Conservation (phyloP, 1,140 invertebrate genomes). For the Drosophila rhopaloa region DNA sequence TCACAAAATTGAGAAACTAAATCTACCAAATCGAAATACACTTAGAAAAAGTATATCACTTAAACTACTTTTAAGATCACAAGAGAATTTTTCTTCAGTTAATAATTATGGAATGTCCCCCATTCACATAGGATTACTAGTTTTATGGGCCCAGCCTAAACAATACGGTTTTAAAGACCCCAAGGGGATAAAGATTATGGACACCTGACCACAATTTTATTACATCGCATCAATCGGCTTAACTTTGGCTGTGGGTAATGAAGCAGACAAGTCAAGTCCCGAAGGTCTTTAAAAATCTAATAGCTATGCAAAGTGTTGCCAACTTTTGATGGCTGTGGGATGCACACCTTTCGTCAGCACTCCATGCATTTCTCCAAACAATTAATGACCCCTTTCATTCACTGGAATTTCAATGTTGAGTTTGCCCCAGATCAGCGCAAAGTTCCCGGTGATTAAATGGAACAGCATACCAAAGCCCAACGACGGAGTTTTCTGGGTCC, state of each 20-base stretch:
- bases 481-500: slow-evolving; percentile 10
- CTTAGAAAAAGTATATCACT: not conserved
- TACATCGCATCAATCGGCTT: slow-evolving; percentile 41
- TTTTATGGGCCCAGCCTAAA: slow-evolving; percentile 17
- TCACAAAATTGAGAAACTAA: not conserved
- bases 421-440: slow-evolving; percentile 12
- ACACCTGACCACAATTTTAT: slow-evolving; percentile 53
- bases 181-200: slow-evolving; percentile 16
- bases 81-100: too few relatives aligned
- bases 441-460: slow-evolving; percentile 34
- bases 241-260: slow-evolving; percentile 5
- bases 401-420: not conserved
- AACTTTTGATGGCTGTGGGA: slow-evolving; percentile 1
- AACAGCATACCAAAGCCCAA: slow-evolving; percentile 13
- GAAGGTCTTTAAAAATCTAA: slow-evolving; percentile 1
- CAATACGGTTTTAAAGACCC: slow-evolving; percentile 31
- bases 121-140: slow-evolving; percentile 11
- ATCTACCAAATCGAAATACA: not conserved
- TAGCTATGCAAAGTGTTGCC: not conserved
- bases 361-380: not conserved
- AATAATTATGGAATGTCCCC: slow-evolving; percentile 26
- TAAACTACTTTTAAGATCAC: not conserved
- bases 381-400: slow-evolving; percentile 5
- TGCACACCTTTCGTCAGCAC: not conserved
- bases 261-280: slow-evolving; percentile 13